Conservation (phyloP, 2,888 invertebrate species). For the Cheilosia variabilis region DNA sequence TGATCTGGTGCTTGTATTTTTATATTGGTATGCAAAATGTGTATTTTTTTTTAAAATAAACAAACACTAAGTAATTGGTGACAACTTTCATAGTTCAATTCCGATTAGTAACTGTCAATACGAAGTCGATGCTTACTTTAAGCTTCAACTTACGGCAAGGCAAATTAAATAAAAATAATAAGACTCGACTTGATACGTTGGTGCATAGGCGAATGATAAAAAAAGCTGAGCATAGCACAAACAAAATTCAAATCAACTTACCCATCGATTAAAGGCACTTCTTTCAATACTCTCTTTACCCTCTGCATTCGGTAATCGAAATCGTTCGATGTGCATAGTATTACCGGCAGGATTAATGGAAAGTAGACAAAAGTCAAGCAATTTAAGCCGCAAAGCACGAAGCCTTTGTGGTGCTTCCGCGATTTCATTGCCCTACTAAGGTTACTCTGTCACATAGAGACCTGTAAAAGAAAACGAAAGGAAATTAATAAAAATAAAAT, state of each 20-base stretch:
- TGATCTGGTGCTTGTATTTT: too few species aligned
- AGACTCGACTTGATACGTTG: too few species aligned
- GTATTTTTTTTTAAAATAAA: too few species aligned
- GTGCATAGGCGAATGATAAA: too few species aligned
- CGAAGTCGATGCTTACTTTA: too few species aligned
- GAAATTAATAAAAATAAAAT: conserved; percentile 46
- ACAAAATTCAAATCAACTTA: conserved; percentile 78
- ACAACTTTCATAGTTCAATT: too few species aligned
- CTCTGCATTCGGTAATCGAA: conserved; percentile 86
- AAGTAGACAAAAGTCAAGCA: conserved; percentile 83
- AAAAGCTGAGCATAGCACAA: not conserved
- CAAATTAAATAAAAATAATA: too few species aligned
- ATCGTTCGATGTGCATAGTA: conserved; percentile 83
- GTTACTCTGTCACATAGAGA: conserved; percentile 82
- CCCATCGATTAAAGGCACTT: conserved; percentile 87
- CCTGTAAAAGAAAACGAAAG: conserved; percentile 70
- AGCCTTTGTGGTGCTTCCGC: conserved; percentile 83
- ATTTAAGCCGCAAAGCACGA: conserved; percentile 83
- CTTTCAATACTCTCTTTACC: conserved; percentile 85
- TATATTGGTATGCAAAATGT: too few species aligned
- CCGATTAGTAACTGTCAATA: too few species aligned
- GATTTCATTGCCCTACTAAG: conserved; percentile 83
- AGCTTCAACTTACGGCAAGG: too few species aligned
- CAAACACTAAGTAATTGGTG: too few species aligned
- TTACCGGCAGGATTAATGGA: conserved; percentile 82